These are phyloP conservation scores for Dioctria rufipes DNA, from an alignment of 2,888 invertebrate genomes.

Conservation along the genomic window DNA sequence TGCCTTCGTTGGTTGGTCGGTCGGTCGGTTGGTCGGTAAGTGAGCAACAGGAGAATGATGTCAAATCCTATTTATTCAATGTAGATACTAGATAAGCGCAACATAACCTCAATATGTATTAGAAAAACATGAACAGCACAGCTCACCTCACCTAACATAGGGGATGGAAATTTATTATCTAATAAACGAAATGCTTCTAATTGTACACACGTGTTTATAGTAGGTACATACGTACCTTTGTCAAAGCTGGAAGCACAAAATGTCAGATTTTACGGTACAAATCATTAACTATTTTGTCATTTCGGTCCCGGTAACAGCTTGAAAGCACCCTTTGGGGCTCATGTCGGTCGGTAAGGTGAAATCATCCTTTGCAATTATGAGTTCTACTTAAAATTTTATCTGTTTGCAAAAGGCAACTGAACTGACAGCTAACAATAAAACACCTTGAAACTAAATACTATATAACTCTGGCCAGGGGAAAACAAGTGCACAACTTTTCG, in stretches of 20 bases:
- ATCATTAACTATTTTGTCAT: neutral
- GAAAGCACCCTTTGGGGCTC: too few relatives aligned
- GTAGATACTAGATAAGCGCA: neutral
- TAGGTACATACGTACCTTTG: conserved; percentile 1
- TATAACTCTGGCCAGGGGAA: conserved; percentile 27
- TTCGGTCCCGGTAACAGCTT: too few relatives aligned
- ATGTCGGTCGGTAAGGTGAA: neutral
- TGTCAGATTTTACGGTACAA: conserved; percentile 8
- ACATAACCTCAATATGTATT: conserved; percentile 42
- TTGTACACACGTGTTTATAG: neutral
- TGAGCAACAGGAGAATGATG: conserved; percentile 48
- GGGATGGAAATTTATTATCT: conserved; percentile 21
- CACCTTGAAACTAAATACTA: neutral
- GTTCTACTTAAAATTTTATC: conserved; percentile 32
- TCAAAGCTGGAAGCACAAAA: neutral
- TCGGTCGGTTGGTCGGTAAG: neutral
- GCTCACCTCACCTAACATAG: neutral
- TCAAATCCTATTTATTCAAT: neutral
- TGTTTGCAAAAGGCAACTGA: conserved; percentile 64
- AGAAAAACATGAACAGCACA: neutral
- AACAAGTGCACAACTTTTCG: conserved; percentile 40
- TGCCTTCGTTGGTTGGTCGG: neutral
- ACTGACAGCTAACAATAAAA: conserved; percentile 60
- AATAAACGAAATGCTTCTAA: conserved; percentile 17
- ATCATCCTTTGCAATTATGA: conserved; percentile 4